These are phyloP conservation scores for Cecidostiba fungosa DNA, from an alignment of 2,888 invertebrate genomes.

Conservation along the genomic window DNA sequence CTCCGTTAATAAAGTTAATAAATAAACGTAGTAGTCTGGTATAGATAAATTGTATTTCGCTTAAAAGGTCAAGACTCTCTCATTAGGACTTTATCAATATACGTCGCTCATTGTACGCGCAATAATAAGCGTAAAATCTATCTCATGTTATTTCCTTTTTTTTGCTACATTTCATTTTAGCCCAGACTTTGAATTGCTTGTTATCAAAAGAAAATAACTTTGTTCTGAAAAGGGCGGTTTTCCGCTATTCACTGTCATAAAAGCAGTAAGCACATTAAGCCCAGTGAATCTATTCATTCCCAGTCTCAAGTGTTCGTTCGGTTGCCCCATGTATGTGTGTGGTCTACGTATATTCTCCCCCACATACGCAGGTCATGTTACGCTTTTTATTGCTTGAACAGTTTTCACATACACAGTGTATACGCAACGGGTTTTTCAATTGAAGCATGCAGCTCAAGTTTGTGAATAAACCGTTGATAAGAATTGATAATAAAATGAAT, in stretches of 20 bases:
- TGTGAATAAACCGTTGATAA: background rate
- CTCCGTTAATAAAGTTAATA: slow-evolving; percentile 8
- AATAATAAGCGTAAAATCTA: background rate
- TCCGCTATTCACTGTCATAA: background rate
- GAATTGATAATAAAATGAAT: no score
- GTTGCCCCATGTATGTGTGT: background rate
- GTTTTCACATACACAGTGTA: background rate
- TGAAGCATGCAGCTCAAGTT: background rate
- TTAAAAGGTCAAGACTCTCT: background rate
- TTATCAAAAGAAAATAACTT: background rate
- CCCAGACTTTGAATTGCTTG: background rate
- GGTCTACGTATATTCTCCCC: background rate
- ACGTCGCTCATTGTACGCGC: background rate
- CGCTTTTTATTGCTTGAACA: background rate
- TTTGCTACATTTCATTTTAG: background rate
- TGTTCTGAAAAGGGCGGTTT: background rate
- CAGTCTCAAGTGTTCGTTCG: background rate
- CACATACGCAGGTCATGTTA: background rate
- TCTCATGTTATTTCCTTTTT: background rate
- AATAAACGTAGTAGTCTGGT: background rate
- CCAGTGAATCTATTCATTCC: background rate
- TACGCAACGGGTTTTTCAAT: background rate
- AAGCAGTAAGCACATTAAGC: background rate
- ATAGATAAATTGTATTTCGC: slow-evolving; percentile 3
- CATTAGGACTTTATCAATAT: background rate